Percentiles rank a stretch among this genome's conserved stretches.
phyloP scores from a whole-genome alignment of 1,140 invertebrate genomes.

The Muscidifurax raptorellus region DNA sequence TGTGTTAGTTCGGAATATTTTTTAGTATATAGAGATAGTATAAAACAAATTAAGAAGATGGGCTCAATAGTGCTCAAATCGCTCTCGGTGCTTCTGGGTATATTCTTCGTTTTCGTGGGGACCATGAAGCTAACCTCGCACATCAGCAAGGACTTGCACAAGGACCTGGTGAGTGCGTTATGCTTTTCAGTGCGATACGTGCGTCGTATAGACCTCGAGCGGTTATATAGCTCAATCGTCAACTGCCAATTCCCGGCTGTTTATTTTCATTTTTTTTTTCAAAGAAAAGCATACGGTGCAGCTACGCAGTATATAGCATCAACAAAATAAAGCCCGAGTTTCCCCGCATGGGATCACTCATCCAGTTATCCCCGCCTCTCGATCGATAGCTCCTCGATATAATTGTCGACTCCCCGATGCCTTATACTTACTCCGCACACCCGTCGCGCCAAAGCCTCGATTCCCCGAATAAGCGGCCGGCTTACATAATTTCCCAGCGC shows the following conservation, averaged over 20 bases:
- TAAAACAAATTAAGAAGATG: conserved; percentile 63
- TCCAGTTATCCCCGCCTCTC: neutral
- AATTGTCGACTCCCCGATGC: neutral
- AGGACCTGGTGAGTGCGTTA: conserved; percentile 93
- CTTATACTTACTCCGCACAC: too few relatives aligned
- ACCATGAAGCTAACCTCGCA: conserved; percentile 93
- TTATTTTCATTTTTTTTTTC: conserved; percentile 6
- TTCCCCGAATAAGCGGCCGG: neutral
- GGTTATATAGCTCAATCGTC: too few relatives aligned
- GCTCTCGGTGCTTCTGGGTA: conserved; percentile 91
- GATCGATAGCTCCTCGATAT: neutral
- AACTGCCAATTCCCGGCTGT: too few relatives aligned
- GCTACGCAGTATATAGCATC: too few relatives aligned
- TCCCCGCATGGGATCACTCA: neutral
- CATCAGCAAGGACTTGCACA: conserved; percentile 95
- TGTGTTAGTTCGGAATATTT: neutral
- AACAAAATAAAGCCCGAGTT: too few relatives aligned
- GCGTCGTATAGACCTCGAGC: neutral
- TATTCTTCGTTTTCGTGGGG: conserved; percentile 97
- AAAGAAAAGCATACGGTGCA: too few relatives aligned
- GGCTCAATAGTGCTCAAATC: conserved; percentile 91
- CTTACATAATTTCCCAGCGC: conserved; percentile 28
- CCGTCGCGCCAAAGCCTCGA: neutral
- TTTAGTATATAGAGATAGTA: neutral
- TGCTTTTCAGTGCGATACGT: neutral